Evolutionary conservation across 2,888 invertebrate species (phyloP).

Genomic region (Neelides folsomi): DNA sequence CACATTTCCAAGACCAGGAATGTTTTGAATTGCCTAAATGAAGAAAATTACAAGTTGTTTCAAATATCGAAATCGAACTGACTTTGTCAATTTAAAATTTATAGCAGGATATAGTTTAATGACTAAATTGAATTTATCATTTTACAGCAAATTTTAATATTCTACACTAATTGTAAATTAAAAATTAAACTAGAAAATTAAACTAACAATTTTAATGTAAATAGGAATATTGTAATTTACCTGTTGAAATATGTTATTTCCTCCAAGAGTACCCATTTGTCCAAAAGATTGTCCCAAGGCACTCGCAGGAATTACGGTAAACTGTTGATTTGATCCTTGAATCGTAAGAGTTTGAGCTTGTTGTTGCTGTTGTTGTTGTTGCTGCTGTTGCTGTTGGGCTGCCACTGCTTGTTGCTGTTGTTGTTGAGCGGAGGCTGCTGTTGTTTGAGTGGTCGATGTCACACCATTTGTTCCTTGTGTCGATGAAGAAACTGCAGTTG

Average conservation of each 20-base stretch:
- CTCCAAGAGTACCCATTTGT: slow-evolving; percentile 15
- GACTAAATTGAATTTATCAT: too few relatives aligned
- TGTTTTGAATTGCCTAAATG: slow-evolving; percentile 42
- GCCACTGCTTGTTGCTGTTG: slow-evolving; percentile 33
- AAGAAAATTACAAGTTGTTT: too few relatives aligned
- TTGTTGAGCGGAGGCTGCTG: slow-evolving; percentile 27
- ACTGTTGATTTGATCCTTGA: slow-evolving; percentile 55
- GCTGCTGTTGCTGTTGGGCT: slow-evolving; percentile 32
- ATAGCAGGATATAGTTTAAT: too few relatives aligned
- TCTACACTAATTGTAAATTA: not conserved
- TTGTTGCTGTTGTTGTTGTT: slow-evolving; percentile 24
- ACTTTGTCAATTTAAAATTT: too few relatives aligned
- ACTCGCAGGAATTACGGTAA: slow-evolving; percentile 67
- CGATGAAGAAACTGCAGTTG: slow-evolving; percentile 30
- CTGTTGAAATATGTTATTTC: slow-evolving; percentile 6
- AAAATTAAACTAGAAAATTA: not conserved
- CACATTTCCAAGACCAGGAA: slow-evolving; percentile 66
- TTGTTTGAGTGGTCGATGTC: slow-evolving; percentile 34
- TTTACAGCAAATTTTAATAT: too few relatives aligned
- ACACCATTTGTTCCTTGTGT: slow-evolving; percentile 33
- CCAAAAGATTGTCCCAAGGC: slow-evolving; percentile 38
- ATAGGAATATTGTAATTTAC: too few relatives aligned
- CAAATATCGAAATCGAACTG: too few relatives aligned
- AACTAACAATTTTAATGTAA: not conserved
- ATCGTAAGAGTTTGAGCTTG: slow-evolving; percentile 27